Evolutionary conservation across 53 echinoderm and acorn worm species (phyloP), one percentile per base, ranked within the genome.

Genomic region (Echinarachnius parma): DNA sequence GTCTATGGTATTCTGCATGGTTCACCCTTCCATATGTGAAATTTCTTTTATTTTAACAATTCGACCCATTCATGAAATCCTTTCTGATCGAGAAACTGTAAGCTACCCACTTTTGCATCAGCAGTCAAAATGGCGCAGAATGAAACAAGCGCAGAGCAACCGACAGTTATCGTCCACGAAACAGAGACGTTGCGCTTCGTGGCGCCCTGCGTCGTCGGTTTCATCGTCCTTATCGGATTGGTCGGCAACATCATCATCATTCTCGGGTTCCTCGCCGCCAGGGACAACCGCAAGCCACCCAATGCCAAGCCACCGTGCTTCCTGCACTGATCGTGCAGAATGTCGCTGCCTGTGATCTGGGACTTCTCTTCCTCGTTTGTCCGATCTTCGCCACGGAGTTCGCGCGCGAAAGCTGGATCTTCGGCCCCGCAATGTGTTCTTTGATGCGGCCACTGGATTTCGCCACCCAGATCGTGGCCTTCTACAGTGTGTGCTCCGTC

Each of bases 331-430:
- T 72, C 10, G 36, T 56, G 16, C 74, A 72, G 16, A 72, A 72
- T 25, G 47, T 86, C 32, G 62, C 82, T 0, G 34, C 59, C n/a
- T 53, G 68, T 2, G 86, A 86, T 62, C 71, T 86, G 2, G 35
- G 71, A 2, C 82, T 86, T 2, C 77, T 81, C 9, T n/a, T 77
- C 47, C 21, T 77, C 16, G 61, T 62, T 19, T 76, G 77, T 34
- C 86, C 86, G 4, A 77, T 86, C 14, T 82, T 82, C 19, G 86
- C 86, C 2, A 52, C 49, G 3, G 70, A 82, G 77, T 82, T 86
- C 28, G 77, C 82, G 1, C 77, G 53, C 8, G 81, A 62, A 22
- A 32, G 44, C 33, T 86, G 86, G 86, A 82, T 42, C 2, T 82
- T 86, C 47, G 86, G 86, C 0, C 22, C 28, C 16, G 34, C 70